Evolutionary conservation across 2,113 vertebrate genomes (phyloP), one percentile per base, ranked within the genome.

Genomic region (Gopherus evgoodei): DNA sequence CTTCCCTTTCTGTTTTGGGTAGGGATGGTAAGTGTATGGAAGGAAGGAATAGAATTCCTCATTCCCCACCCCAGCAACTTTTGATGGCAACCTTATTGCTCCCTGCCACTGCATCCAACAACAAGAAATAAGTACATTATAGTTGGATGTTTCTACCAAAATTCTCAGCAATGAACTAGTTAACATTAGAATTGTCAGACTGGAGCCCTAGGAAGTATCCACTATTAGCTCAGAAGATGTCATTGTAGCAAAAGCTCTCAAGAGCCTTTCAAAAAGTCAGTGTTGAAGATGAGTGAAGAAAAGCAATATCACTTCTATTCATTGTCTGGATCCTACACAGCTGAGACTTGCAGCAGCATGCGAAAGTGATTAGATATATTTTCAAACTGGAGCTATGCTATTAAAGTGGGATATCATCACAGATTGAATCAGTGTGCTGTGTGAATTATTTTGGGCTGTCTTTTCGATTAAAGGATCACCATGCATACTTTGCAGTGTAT

Each of bases 291-390:
- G 57, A 81, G 24, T n/a, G 38, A 54, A 35, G 35, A 75, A 81
- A 47, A 89, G 2, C 49, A 52, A 35, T 0, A 21, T 69, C 35
- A n/a, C 65, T n/a, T n/a, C 0, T 8, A 2, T 25, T 42, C 16
- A 42, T 29, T 86, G 31, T 12, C 24, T 72, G 6, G 42, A 42
- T 50, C 57, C 7, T 5, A 4, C 4, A 29, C 2, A 29, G 29
- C 80, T 91, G 24, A 85, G 24, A 42, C 53, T 22, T 38, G 75
- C 78, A 83, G 38, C 42, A 29, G 8, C 50, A 7, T 16, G 11
- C 12, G 3, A 52, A 35, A 65, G 53, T 42, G 83, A 0, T 29
- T 29, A 38, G 25, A 25, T 13, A n/a, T 75, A 53, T n/a, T 21
- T 69, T 54, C 52, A 86, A 83, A 13, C 11, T 54, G 35, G 14